phyloP scores from a whole-genome alignment of 2,888 invertebrate genomes.

The Julus scandinavius region DNA sequence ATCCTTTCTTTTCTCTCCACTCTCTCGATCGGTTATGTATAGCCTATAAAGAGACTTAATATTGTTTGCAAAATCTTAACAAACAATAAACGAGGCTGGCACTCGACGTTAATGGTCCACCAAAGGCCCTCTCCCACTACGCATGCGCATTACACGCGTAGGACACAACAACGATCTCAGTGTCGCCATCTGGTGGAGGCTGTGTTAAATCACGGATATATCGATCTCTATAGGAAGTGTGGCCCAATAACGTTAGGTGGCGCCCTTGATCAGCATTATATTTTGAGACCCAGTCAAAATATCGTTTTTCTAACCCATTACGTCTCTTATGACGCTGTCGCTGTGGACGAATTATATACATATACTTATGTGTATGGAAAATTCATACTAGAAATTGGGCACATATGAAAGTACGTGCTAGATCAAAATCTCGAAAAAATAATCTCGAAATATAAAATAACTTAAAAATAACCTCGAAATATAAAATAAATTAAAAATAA shows the following conservation, averaged over 20 bases:
- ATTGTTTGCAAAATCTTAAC: constrained; percentile 25
- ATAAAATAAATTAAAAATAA: too few species aligned
- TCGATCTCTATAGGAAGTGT: background rate
- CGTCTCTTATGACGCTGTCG: too few species aligned
- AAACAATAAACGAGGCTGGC: background rate
- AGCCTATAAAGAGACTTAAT: constrained; percentile 25
- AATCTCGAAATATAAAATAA: too few species aligned
- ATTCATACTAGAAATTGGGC: too few species aligned
- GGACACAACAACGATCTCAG: background rate
- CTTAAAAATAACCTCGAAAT: too few species aligned
- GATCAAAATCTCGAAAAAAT: too few species aligned
- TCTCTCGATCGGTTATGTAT: background rate
- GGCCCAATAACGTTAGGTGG: background rate
- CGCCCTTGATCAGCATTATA: background rate
- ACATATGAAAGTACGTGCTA: too few species aligned
- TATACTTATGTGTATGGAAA: too few species aligned
- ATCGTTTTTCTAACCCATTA: too few species aligned
- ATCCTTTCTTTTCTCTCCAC: too few species aligned
- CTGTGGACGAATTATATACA: too few species aligned
- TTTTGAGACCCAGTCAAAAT: too few species aligned
- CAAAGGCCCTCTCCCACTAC: background rate
- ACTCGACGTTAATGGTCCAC: background rate
- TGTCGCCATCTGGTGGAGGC: background rate
- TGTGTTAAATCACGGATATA: background rate
- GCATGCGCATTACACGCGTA: background rate